Evolutionary conservation across 2,797 vertebrate genomes (phyloP).

Genomic region (Spheniscus humboldti): DNA sequence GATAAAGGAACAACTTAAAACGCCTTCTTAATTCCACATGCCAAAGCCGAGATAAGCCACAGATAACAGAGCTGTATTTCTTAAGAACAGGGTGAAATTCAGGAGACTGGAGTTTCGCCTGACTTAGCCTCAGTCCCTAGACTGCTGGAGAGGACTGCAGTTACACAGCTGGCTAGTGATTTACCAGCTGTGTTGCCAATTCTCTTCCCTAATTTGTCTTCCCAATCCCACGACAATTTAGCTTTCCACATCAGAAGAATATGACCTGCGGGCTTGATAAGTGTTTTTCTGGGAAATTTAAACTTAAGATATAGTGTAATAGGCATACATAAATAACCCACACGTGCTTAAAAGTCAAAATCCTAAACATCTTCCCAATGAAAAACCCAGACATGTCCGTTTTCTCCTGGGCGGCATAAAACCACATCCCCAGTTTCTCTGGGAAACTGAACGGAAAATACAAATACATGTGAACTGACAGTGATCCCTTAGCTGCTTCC

Average conservation of each 20-base stretch:
- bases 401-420: background rate
- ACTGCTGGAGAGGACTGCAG: background rate
- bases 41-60: background rate
- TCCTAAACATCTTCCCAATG: background rate
- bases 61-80: background rate
- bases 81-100: background rate
- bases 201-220: background rate
- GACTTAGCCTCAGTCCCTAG: background rate
- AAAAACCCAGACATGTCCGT: background rate
- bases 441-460: background rate
- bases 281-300: background rate
- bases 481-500: background rate
- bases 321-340: background rate
- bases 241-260: background rate
- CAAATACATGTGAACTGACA: background rate
- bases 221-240: background rate
- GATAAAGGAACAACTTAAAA: background rate
- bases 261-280: background rate
- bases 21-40: background rate
- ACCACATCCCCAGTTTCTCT: background rate
- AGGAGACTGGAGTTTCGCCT: background rate
- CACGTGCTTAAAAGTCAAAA: background rate
- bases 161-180: background rate
- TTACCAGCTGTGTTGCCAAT: background rate
- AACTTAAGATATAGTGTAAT: background rate